Base-by-base conservation (phyloP, 2,888 invertebrate genomes). In the Chouioia cunea region DNA sequence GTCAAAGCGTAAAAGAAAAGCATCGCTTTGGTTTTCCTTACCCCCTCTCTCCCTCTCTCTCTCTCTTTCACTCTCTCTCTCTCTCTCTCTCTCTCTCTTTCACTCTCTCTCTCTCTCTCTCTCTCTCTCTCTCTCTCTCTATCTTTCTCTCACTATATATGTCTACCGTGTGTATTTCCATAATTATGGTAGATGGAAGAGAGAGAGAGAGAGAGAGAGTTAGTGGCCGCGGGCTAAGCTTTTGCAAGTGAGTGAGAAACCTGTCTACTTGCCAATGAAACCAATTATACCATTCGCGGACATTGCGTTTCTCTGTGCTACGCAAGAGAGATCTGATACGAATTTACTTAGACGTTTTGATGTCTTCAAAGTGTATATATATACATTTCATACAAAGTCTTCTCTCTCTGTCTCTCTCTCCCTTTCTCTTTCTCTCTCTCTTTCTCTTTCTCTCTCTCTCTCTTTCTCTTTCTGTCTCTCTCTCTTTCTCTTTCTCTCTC, bases 241-340 rank as follows among this genome's bases (percentile, higher is more conserved):
- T 36, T 78, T 57, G 76, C 78, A 78, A 77, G 77, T 75, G 73
- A 78, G 50, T 2, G 44, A 53, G 47, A 54, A 46, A 79, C 81
- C 83, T 84, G 83, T 82, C 83, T 83, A 79, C 77, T 76, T 75
- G 79, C 80, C 80, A 84, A 84, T 82, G 83, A 84, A 84, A 83
- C 83, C 84, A 84, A 84, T 84, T 84, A 83, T 83, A 82, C 77
- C 53, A 20, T 1, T 44, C 15, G 52, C 10, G 50, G 18, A 10
- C 36, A 18, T 27, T 10, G 14, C n/a, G 48, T 54, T 18, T 36
- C 27, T 16, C 27, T 74, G 70, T 70, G 71, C 74, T 68, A 64
- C 73, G 1, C 36, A n/a, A n/a, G n/a, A n/a, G n/a, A n/a, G n/a
- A n/a, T 36, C 36, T 36, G n/a, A n/a, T n/a, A n/a, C 36, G 36